phyloP scores from a whole-genome alignment of 2,113 vertebrate species.

The Scolopax mira region DNA sequence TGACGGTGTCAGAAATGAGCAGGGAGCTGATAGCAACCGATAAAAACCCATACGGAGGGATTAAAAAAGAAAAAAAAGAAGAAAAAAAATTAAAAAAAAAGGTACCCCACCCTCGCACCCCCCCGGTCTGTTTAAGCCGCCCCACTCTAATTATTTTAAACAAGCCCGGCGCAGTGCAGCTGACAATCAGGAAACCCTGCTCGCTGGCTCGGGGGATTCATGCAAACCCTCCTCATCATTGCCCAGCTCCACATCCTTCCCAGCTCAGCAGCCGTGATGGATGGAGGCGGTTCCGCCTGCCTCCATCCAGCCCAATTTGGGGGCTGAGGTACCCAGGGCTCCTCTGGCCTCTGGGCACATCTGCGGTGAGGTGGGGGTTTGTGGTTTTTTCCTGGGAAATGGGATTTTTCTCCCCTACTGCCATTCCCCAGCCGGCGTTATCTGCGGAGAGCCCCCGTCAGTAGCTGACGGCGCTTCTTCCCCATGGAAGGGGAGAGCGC shows the following conservation, averaged over 20 bases:
- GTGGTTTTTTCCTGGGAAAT: neutral
- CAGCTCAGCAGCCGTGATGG: slow-evolving; percentile 35
- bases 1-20: slow-evolving; percentile 72
- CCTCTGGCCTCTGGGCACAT: neutral
- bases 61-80: slow-evolving; percentile 11
- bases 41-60: slow-evolving; percentile 69
- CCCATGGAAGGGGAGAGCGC: neutral
- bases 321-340: neutral
- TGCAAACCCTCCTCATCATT: slow-evolving; percentile 67
- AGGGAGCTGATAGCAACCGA: slow-evolving; percentile 72
- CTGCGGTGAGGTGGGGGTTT: neutral
- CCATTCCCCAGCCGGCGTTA: neutral
- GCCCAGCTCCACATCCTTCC: slow-evolving; percentile 61
- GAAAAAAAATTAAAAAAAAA: neutral
- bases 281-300: too few relatives aligned
- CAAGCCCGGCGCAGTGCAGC: slow-evolving; percentile 74
- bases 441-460: neutral
- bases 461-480: neutral
- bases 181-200: slow-evolving; percentile 80
- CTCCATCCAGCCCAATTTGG: neutral
- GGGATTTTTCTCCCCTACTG: neutral
- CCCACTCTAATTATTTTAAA: slow-evolving; percentile 83
- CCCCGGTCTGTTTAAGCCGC: slow-evolving; percentile 48
- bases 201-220: slow-evolving; percentile 72
- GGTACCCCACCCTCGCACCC: neutral